These are phyloP conservation scores for Erinaceus europaeus DNA, from an alignment of 2,113 vertebrate genomes.

Conservation along the genomic window DNA sequence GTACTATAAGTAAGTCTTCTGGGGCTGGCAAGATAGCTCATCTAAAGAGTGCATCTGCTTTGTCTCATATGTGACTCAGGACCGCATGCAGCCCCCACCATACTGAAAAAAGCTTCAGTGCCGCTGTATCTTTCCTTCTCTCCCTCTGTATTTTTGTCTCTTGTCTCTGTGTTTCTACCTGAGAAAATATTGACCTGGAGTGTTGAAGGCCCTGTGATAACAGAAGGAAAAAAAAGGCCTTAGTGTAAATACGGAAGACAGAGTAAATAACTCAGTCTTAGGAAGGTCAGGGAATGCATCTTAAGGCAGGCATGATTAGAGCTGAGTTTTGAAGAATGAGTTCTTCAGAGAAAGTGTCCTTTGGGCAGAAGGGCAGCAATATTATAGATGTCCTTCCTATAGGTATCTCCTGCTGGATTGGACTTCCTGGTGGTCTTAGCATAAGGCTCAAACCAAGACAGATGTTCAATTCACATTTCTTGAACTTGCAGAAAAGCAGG, in stretches of 20 bases:
- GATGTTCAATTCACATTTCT: background rate
- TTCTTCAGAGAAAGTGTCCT: background rate
- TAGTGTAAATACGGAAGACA: background rate
- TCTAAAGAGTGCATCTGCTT: background rate
- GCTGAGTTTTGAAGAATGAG: conserved; percentile 36
- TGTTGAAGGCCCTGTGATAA: too few species aligned
- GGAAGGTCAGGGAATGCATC: background rate
- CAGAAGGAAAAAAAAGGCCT: background rate
- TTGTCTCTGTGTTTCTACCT: too few species aligned
- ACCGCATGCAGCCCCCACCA: too few species aligned
- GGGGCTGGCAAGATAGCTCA: too few species aligned
- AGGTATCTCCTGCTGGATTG: background rate
- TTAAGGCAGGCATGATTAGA: background rate
- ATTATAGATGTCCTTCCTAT: background rate
- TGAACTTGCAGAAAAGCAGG: background rate
- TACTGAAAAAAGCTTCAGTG: too few species aligned
- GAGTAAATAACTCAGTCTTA: background rate
- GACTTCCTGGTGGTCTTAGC: background rate
- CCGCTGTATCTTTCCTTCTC: too few species aligned
- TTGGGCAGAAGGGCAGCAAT: background rate
- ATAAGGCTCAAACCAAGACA: background rate
- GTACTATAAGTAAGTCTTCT: too few species aligned
- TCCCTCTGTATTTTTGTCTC: too few species aligned
- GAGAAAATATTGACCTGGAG: too few species aligned
- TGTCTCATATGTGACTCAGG: too few species aligned